phyloP scores from a whole-genome alignment of 1,140 invertebrate species.

The Lucilia cuprina region DNA sequence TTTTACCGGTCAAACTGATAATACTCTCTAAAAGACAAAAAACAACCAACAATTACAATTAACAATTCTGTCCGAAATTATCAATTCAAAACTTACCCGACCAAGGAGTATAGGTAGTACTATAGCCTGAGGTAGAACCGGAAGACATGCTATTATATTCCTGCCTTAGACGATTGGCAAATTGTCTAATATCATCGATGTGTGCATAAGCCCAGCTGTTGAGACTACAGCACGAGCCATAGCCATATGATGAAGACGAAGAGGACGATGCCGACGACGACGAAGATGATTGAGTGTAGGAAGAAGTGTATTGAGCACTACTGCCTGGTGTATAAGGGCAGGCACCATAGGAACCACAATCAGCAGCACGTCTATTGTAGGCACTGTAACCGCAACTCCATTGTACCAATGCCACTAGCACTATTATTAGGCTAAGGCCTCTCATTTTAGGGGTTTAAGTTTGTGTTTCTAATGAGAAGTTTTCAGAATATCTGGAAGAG shows the following conservation, averaged over 20 bases:
- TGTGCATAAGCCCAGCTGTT: constrained; percentile 50
- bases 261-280: not conserved
- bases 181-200: constrained; percentile 48
- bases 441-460: constrained; percentile 28
- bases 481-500: constrained; percentile 11
- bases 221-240: constrained; percentile 37
- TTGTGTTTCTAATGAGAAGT: not conserved
- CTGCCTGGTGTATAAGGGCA: not conserved
- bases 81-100: constrained; percentile 45
- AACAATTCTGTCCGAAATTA: not conserved
- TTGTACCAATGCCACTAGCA: constrained; percentile 30
- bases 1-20: constrained; percentile 49
- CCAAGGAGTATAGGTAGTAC: constrained; percentile 41
- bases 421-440: constrained; percentile 34
- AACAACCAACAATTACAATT: constrained; percentile 6
- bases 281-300: not conserved
- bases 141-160: constrained; percentile 52
- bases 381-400: constrained; percentile 33
- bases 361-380: not conserved
- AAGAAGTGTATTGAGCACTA: not conserved
- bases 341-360: not conserved
- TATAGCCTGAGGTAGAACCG: constrained; percentile 40
- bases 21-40: constrained; percentile 45
- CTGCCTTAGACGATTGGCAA: constrained; percentile 52
- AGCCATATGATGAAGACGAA: not conserved